Percentiles rank a stretch among this genome's conserved stretches.
Conservation (phyloP, 2,888 invertebrate genomes). For the Tyria jacobaeae region DNA sequence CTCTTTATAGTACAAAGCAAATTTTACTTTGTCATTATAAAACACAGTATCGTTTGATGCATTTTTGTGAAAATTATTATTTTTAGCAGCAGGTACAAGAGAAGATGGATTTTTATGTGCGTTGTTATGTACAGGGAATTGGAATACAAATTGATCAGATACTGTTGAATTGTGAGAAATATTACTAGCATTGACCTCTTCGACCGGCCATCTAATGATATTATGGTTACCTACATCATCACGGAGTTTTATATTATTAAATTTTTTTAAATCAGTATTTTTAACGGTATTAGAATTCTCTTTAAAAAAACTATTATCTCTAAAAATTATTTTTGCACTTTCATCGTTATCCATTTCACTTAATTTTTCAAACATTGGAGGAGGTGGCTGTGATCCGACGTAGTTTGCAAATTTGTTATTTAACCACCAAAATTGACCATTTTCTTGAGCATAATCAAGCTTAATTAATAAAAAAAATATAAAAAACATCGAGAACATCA, state of each 20-base stretch:
- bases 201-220: constrained; percentile 35
- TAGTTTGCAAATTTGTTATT: constrained; percentile 65
- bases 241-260: neutral
- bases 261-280: constrained; percentile 10
- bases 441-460: constrained; percentile 63
- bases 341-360: constrained; percentile 74
- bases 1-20: constrained; percentile 33
- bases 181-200: constrained; percentile 17
- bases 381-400: constrained; percentile 55
- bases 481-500: constrained; percentile 58
- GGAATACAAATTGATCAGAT: constrained; percentile 59
- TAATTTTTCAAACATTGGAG: constrained; percentile 67
- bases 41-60: constrained; percentile 12
- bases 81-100: neutral
- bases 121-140: constrained; percentile 56
- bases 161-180: constrained; percentile 15
- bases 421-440: constrained; percentile 81
- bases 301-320: constrained; percentile 52
- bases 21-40: constrained; percentile 32
- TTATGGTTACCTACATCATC: constrained; percentile 10
- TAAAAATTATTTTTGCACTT: constrained; percentile 69
- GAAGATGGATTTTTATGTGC: constrained; percentile 12
- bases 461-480: constrained; percentile 55
- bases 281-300: neutral
- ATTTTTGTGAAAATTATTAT: neutral